These are phyloP conservation scores for Anthopleura xanthogrammica DNA, from an alignment of 92 coral and sea anemone species.

Conservation along the genomic window DNA sequence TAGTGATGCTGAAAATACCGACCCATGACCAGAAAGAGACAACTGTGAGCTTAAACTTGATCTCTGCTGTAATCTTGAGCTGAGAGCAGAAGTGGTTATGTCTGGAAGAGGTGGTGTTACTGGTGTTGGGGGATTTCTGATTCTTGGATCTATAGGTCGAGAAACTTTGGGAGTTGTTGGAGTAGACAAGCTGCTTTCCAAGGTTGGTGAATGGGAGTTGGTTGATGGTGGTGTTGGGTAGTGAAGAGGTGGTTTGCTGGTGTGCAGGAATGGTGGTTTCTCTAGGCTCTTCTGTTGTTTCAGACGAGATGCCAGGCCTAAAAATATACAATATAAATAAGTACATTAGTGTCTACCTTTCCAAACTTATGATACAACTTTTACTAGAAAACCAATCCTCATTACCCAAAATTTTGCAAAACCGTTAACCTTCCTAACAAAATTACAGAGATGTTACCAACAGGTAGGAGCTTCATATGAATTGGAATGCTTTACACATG, in stretches of 20 bases:
- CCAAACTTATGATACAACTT: too few relatives aligned
- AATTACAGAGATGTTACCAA: too few relatives aligned
- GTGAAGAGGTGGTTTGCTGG: conserved; percentile 32
- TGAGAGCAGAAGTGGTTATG: not conserved
- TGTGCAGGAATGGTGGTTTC: conserved; percentile 19
- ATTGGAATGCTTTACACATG: too few relatives aligned
- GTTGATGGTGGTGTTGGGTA: conserved; percentile 90
- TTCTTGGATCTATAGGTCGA: conserved; percentile 60
- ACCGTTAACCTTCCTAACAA: too few relatives aligned
- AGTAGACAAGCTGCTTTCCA: conserved; percentile 51
- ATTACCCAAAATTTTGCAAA: too few relatives aligned
- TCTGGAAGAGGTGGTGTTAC: conserved; percentile 34
- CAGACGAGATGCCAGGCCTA: conserved; percentile 10
- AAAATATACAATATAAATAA: not conserved
- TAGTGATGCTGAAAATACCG: conserved; percentile 46
- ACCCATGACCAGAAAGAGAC: conserved; percentile 24
- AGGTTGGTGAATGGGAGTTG: conserved; percentile 79
- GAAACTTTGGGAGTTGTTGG: conserved; percentile 37
- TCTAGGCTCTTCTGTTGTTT: conserved; percentile 22
- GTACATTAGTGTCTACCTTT: not conserved
- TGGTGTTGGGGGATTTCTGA: conserved; percentile 25
- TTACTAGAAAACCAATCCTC: too few relatives aligned
- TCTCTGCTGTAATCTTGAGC: conserved; percentile 27
- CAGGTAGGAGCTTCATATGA: too few relatives aligned
- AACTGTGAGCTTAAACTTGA: conserved; percentile 24